Evolutionary conservation across 30 jellyfish, hydroid and myxozoan genomes (phyloP).

Genomic region (Aurelia sp.): DNA sequence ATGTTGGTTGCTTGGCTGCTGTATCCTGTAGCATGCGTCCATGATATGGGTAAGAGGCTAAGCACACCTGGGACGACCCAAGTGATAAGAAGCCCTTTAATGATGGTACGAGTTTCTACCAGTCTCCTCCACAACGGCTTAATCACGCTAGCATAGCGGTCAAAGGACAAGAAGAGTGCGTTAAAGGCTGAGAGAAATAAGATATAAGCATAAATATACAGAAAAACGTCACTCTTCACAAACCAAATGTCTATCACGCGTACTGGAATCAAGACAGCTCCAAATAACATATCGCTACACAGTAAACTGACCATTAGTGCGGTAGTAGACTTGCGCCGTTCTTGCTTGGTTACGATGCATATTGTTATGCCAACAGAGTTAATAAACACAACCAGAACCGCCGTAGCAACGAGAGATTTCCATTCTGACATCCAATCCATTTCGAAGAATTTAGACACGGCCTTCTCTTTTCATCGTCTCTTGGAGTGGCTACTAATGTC

Average conservation of each 20-base stretch:
- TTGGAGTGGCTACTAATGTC: too few relatives aligned
- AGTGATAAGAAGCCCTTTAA: slow-evolving; percentile 33
- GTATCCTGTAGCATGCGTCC: slow-evolving; percentile 46
- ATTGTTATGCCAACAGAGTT: slow-evolving; percentile 29
- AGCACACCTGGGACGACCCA: slow-evolving; percentile 42
- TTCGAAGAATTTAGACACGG: neutral
- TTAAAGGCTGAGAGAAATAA: slow-evolving; percentile 55
- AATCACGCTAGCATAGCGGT: slow-evolving; percentile 62
- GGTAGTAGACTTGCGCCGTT: slow-evolving; percentile 68
- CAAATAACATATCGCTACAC: slow-evolving; percentile 42
- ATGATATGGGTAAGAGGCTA: slow-evolving; percentile 48
- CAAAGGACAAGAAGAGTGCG: slow-evolving; percentile 49
- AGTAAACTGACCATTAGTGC: slow-evolving; percentile 44
- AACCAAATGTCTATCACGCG: slow-evolving; percentile 30
- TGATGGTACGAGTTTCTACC: slow-evolving; percentile 33
- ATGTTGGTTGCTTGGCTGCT: slow-evolving; percentile 31
- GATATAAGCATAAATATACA: slow-evolving; percentile 45
- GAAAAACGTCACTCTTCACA: slow-evolving; percentile 16
- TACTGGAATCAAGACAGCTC: slow-evolving; percentile 50
- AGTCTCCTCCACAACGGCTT: slow-evolving; percentile 68
- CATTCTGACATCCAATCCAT: slow-evolving; percentile 61
- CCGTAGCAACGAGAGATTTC: slow-evolving; percentile 41
- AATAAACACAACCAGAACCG: slow-evolving; percentile 22
- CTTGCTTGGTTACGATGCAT: slow-evolving; percentile 16
- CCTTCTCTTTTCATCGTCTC: too few relatives aligned